Evolutionary conservation across 2,797 vertebrate species (phyloP), one percentile per base, ranked within the genome.

Genomic region (Acanthurus tractus): DNA sequence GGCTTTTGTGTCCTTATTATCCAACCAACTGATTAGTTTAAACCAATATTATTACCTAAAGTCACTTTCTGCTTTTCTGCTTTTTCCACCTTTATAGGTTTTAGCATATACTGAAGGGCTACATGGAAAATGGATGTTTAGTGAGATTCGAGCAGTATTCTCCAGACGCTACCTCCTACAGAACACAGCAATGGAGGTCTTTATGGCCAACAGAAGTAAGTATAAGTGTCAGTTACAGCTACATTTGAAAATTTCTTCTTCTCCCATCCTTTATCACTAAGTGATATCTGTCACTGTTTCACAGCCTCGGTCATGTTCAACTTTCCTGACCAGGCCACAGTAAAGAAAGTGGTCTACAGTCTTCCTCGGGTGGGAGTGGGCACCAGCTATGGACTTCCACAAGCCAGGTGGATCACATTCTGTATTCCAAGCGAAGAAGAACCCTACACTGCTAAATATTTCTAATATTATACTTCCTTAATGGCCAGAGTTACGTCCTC

Each of bases 81-180:
- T 57, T 9, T 45, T 70, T 82, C 54, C 69, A 78, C 29, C 81
- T 78, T 3, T 57, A 68, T 79, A 99, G 98, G 96, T 99, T 61
- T 95, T 99, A 6, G 96, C 96, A 0, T 99, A 99, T 86, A 97
- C 97, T 0, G 98, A 99, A 86, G 98, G 98, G 8, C 96, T 99
- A 80, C 98, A 99, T 84, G 98, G 98, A 72, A 99, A 99, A 93
- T 99, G 98, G 98, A 99, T 99, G 98, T 99, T 99, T 95, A 99
- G 98, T 14, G 98, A 99, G 92, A 99, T 99, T 85, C 96, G 98
- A 44, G 98, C 98, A 0, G 97, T 99, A 45, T 99, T 99, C 89
- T 96, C 97, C 79, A 95, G 98, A 70, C 96, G 96, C 34, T 97
- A 96, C 81, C 97, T 99, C 81, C 96, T 99, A 48, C 98, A 99